Evolutionary conservation across 2,113 vertebrate genomes (phyloP), one percentile per base, ranked within the genome.

Genomic region (Sinocyclocheilus rhinocerous): DNA sequence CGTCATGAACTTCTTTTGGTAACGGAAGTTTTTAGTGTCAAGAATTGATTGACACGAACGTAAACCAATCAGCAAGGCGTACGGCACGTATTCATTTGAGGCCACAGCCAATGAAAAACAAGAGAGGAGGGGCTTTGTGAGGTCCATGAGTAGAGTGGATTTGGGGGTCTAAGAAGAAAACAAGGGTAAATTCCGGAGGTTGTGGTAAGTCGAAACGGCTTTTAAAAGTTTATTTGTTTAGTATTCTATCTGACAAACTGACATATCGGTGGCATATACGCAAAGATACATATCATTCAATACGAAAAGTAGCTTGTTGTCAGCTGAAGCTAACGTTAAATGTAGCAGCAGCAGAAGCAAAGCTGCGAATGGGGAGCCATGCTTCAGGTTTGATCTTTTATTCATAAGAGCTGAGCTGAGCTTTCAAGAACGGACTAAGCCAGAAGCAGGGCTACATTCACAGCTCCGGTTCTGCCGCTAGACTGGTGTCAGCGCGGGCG

Each of bases 91-190:
- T 81, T n/a, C 84, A 4, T 92, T 86, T 88, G 88, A 92, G 72
- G 75, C 3, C 24, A 0, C 70, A 45, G 36, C 85, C 88, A 88
- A 83, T 88, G 63, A 81, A 50, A 85, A 70, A 67, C 6, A 84
- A 83, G 86, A 20, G 92, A 84, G 93, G 91, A 70, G 83, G 86
- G 83, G 72, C 79, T 70, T 83, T 86, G 90, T 8, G 93, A 78
- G 93, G 88, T 92, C 86, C 87, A 69, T 86, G 63, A 87, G 87
- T 89, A 92, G 84, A 95, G 93, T 95, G 92, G 94, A 93, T 94
- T 94, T 94, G 91, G 90, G 92, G 90, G 92, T 91, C 94, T 92
- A 92, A 90, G 76, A 94, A 90, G 93, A 95, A 95, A 95, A 95
- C 92, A 94, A 94, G 95, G 93, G 91, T 93, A 90, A 92, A 91